Evolutionary conservation across 2,797 vertebrate species (phyloP), one percentile per base, ranked within the genome.

Genomic region (Distichodus sexfasciatus): DNA sequence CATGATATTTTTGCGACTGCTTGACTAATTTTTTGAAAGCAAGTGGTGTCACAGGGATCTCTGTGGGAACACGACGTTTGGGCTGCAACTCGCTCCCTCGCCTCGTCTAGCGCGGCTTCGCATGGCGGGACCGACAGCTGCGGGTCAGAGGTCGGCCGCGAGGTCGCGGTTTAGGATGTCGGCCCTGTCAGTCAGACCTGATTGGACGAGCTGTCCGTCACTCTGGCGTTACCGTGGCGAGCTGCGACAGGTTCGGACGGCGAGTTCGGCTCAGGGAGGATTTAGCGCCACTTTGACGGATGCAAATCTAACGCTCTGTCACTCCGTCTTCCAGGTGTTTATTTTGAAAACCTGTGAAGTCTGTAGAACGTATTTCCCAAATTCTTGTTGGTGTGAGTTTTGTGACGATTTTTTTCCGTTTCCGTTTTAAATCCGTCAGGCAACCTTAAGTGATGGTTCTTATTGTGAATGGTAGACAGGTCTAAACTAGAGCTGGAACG

Each of bases 151-250:
- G 77, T 76, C 64, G 76, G 60, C 80, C 76, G 24, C 50, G n/a
- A 82, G 86, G 86, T 88, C 83, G 78, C 63, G 62, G 81, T 76
- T 76, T 74, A 82, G 86, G 86, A 90, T 85, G 85, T 90, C 83
- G 84, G 85, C 77, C 76, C 83, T 88, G 89, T 87, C 89, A 82
- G 71, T 90, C 87, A 89, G 81, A 83, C 12, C 66, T 82, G 86
- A 83, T 67, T 64, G 69, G 85, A 87, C 76, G 84, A 89, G 81
- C 79, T 84, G 77, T 77, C 82, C 84, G 87, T 86, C 90, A 83
- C 55, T 90, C 85, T 88, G 74, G 83, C 9, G 64, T 77, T 82
- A 79, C 54, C 38, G 53, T 75, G 83, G 84, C 83, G 85, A 86
- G 80, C 66, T 80, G 69, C 72, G 80, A 79, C 74, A 79, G 48